Base-by-base conservation (phyloP, 2,113 vertebrate genomes). In the Chloropsis cyanopogon region DNA sequence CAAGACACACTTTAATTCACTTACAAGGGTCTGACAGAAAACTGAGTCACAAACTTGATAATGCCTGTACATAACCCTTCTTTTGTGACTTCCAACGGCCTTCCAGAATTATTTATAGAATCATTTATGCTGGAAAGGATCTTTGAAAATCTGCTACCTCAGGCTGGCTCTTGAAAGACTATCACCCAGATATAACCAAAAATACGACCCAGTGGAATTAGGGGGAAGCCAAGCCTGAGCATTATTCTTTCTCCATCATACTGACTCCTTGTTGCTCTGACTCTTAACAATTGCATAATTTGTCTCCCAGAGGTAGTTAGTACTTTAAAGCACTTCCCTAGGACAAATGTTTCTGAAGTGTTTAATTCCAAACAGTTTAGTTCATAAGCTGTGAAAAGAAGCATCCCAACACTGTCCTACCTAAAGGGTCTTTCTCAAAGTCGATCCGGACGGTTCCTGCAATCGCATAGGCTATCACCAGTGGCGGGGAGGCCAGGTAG, bases 401-500 rank as follows among this genome's bases (percentile, higher is more conserved):
- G 57, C 25, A 90, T 26, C 14, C 49, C 16, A 9, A 37, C 16
- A 39, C 10, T 21, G 8, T 60, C 90, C 81, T 97, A 99, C 99
- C 99, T 61, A 99, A 93, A 31, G 99, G 99, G 41, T 99, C 98
- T 16, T 97, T 98, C 50, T 99, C 98, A 77, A 99, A 99, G 97
- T 99, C 98, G 0, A 99, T 99, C 69, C 97, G 98, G 93, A 99
- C 9, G 2, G 99, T 99, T 15, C 99, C 99, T 5, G 99, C 99
- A 24, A 99, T 98, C 1, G 99, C 99, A 23, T 99, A 99, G 10
- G 99, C 99, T 41, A 99, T 99, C 54, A 99, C 99, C 46, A 99
- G 97, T 0, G 98, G 99, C 0, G 99, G 99, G 7, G 99, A 99
- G 7, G 99, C 99, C 80, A 99, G 97, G 90, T 99, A 99, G 96